These are phyloP conservation scores for Saccopteryx leptura DNA, from an alignment of 2,113 vertebrate genomes.

Conservation along the genomic window DNA sequence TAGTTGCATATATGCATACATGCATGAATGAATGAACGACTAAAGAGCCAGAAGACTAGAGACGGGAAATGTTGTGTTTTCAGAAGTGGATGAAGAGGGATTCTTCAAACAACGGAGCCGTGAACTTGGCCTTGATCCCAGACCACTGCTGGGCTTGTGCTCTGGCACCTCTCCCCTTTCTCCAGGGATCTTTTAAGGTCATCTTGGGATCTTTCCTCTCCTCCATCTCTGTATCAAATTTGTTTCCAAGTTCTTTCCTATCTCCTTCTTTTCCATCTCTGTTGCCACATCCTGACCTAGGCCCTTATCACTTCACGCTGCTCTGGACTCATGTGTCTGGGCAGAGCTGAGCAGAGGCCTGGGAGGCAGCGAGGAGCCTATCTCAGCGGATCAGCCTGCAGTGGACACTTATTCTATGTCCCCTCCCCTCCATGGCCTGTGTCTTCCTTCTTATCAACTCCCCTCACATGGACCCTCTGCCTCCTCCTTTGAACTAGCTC, in stretches of 20 bases:
- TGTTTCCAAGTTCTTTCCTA: constrained; percentile 77
- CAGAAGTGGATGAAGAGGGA: not conserved
- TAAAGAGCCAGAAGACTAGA: not conserved
- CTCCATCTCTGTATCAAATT: constrained; percentile 75
- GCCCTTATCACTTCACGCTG: constrained; percentile 18
- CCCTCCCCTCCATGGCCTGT: not conserved
- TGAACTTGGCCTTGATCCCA: not conserved
- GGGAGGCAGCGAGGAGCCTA: not conserved
- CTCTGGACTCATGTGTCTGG: constrained; percentile 53
- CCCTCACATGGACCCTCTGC: not conserved
- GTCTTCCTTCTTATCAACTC: not conserved
- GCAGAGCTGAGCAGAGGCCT: constrained; percentile 4
- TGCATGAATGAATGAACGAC: not conserved
- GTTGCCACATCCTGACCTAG: constrained; percentile 45
- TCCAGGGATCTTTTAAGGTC: constrained; percentile 73
- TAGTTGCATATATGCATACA: not conserved
- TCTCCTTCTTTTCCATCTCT: constrained; percentile 75
- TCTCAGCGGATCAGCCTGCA: constrained; percentile 34
- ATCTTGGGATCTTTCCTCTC: constrained; percentile 68
- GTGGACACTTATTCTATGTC: not conserved
- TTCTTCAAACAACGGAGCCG: not conserved
- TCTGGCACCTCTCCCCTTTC: constrained; percentile 28
- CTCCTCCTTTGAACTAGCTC: not conserved
- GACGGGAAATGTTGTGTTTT: not conserved
- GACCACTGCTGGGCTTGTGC: not conserved